These are phyloP conservation scores for Mastomys natalensis DNA, from an alignment of 2,113 vertebrate genomes.

Conservation along the genomic window DNA sequence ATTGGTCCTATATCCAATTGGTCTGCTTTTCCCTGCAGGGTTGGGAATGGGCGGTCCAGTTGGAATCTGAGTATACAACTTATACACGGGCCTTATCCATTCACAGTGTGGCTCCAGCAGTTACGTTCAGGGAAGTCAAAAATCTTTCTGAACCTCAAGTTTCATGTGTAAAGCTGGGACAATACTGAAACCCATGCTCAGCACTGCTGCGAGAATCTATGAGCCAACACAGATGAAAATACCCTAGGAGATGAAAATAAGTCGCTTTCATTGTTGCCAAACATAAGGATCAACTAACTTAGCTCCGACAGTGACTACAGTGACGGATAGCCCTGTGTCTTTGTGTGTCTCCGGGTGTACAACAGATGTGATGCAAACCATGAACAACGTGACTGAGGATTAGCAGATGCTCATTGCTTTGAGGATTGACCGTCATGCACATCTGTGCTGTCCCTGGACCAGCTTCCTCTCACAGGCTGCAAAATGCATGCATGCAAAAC, in stretches of 20 bases:
- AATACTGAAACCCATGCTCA: background rate
- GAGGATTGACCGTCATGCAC: background rate
- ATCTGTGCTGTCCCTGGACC: background rate
- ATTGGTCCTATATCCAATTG: rapidly evolving
- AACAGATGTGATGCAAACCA: background rate
- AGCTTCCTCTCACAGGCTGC: background rate
- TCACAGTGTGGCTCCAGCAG: background rate
- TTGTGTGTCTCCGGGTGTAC: background rate
- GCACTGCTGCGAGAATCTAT: background rate
- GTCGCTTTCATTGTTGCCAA: background rate
- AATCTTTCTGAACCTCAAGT: background rate
- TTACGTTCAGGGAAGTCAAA: background rate
- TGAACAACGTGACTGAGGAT: background rate
- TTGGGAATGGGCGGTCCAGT: rapidly evolving
- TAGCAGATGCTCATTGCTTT: background rate
- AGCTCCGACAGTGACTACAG: background rate
- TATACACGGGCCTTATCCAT: background rate
- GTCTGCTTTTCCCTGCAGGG: background rate
- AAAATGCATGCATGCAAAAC: background rate
- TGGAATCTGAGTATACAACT: background rate
- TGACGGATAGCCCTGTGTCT: rapidly evolving
- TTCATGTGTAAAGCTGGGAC: background rate
- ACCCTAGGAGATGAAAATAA: background rate
- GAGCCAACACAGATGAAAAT: background rate
- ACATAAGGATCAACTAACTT: background rate